These are phyloP conservation scores for Lophochroa leadbeateri DNA, from an alignment of 2,113 vertebrate genomes.

Conservation along the genomic window DNA sequence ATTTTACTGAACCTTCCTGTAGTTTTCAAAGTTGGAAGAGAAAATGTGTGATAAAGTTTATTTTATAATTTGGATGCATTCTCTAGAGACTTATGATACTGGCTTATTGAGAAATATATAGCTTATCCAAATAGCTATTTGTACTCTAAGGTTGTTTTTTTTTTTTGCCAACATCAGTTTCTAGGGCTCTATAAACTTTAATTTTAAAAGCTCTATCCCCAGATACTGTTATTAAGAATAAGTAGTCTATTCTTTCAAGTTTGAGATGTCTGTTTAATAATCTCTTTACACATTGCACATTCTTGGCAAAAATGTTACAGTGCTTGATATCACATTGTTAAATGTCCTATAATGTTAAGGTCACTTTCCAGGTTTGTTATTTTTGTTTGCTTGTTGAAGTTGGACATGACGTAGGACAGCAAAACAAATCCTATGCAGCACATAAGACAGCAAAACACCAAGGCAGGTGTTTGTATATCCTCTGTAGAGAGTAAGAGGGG, in stretches of 20 bases:
- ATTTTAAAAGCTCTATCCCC: background rate
- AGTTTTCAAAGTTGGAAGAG: background rate
- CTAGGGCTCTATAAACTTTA: background rate
- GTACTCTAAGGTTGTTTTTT: background rate
- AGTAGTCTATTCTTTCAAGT: background rate
- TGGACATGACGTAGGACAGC: background rate
- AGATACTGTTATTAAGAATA: background rate
- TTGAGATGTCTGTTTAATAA: background rate
- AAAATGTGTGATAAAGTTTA: background rate
- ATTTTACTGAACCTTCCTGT: background rate
- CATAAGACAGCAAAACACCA: background rate
- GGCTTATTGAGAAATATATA: background rate
- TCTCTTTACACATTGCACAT: background rate
- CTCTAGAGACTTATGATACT: background rate
- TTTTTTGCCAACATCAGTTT: background rate
- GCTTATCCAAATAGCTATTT: background rate
- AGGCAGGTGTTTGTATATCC: background rate
- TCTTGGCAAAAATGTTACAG: background rate
- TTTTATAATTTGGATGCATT: background rate
- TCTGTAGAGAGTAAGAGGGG: background rate
- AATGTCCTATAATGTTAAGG: background rate
- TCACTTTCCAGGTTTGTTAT: background rate
- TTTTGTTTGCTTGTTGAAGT: background rate
- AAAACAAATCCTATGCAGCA: background rate
- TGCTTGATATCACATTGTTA: background rate